phyloP scores from a whole-genome alignment of 2,888 invertebrate genomes.

The Formica aserva region DNA sequence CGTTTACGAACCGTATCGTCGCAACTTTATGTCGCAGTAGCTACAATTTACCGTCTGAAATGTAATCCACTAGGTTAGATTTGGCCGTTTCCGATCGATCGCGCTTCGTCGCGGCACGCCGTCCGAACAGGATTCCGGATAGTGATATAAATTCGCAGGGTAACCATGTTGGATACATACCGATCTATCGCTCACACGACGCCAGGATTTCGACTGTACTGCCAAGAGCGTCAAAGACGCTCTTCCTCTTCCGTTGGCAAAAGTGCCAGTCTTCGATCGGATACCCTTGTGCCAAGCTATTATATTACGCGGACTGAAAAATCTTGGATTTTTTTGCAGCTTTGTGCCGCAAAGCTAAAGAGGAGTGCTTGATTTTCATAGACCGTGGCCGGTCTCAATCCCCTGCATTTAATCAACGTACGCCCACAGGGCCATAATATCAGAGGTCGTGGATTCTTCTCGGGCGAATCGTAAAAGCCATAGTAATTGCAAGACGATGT shows the following conservation, averaged over 20 bases:
- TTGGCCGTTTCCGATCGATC: constrained; percentile 41
- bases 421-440: constrained; percentile 43
- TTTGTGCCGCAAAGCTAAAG: neutral
- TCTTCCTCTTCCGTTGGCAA: constrained; percentile 44
- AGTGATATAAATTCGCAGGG: constrained; percentile 36
- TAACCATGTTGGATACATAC: constrained; percentile 35
- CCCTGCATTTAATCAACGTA: constrained; percentile 36
- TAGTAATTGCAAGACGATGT: constrained; percentile 47
- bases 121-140: constrained; percentile 7
- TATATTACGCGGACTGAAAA: constrained; percentile 40
- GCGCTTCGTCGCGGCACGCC: neutral
- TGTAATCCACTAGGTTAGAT: constrained; percentile 33
- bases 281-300: constrained; percentile 41
- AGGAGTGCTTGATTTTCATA: constrained; percentile 1
- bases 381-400: neutral
- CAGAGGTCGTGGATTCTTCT: constrained; percentile 42
- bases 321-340: constrained; percentile 24
- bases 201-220: constrained; percentile 23
- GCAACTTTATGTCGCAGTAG: neutral
- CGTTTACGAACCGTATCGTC: neutral
- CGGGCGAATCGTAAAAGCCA: constrained; percentile 45
- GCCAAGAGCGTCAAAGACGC: constrained; percentile 37
- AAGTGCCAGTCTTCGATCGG: constrained; percentile 36
- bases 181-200: constrained; percentile 48
- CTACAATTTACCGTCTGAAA: constrained; percentile 22